Conservation (phyloP, 2,797 vertebrate species). For the Sebastiscus tertius region DNA sequence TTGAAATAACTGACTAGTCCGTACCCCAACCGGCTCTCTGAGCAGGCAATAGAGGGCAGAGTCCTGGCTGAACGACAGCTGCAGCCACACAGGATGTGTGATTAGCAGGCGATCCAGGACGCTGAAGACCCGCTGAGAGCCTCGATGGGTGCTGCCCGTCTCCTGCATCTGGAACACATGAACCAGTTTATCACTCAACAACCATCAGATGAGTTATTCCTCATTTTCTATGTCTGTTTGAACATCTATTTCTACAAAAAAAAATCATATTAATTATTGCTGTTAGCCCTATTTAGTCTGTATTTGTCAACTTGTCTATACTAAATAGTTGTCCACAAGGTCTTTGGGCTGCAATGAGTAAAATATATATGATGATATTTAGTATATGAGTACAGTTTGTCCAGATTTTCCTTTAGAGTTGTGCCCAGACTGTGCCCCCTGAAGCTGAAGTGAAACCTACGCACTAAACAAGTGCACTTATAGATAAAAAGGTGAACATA, state of each 20-base stretch:
- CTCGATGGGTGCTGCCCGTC: slow-evolving; percentile 66
- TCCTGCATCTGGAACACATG: slow-evolving; percentile 79
- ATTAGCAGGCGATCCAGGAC: slow-evolving; percentile 90
- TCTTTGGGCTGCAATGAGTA: background rate
- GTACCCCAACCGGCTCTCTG: slow-evolving; percentile 89
- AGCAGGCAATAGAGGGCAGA: slow-evolving; percentile 89
- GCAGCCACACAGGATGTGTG: slow-evolving; percentile 91
- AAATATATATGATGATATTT: background rate
- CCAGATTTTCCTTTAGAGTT: background rate
- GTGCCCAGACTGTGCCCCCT: background rate
- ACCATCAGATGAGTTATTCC: background rate
- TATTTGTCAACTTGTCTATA: background rate
- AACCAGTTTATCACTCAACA: rapidly evolving
- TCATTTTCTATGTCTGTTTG: background rate
- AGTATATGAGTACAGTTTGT: background rate
- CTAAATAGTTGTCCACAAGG: background rate
- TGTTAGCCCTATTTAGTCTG: background rate
- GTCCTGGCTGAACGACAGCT: slow-evolving; percentile 88
- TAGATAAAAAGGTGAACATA: background rate
- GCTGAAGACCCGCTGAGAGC: slow-evolving; percentile 80
- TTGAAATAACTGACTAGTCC: slow-evolving; percentile 19
- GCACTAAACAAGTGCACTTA: background rate
- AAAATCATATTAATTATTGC: background rate
- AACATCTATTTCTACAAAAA: background rate
- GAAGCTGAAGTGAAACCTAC: background rate